phyloP scores from a whole-genome alignment of 2,888 invertebrate species.

The Sphaerophoria taeniata region DNA sequence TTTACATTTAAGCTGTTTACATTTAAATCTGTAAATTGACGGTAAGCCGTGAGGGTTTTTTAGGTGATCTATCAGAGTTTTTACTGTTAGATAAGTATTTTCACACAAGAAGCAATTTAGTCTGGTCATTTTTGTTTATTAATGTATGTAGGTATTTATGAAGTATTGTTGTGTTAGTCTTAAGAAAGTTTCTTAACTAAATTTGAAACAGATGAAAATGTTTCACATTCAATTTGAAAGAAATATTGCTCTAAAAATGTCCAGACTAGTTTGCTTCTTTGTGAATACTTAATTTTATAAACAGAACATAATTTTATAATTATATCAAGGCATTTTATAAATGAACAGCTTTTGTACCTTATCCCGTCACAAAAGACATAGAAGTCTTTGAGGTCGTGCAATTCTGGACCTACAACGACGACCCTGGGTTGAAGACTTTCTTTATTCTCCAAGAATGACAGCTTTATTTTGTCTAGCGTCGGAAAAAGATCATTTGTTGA shows the following conservation, averaged over 20 bases:
- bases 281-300: conserved; percentile 25
- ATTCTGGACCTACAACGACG: conserved; percentile 37
- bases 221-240: conserved; percentile 24
- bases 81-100: not conserved
- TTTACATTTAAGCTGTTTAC: not conserved
- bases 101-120: not conserved
- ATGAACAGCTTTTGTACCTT: conserved; percentile 43
- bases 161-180: not conserved
- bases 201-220: conserved; percentile 7
- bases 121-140: conserved; percentile 4
- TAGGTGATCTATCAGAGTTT: not conserved
- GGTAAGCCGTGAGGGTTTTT: not conserved
- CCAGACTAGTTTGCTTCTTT: conserved; percentile 33
- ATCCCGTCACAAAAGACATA: conserved; percentile 39
- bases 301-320: conserved; percentile 44
- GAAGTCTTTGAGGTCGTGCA: conserved; percentile 27
- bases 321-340: conserved; percentile 44
- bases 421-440: conserved; percentile 52
- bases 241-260: conserved; percentile 44
- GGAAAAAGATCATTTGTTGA: not conserved
- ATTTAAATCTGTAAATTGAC: not conserved
- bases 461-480: not conserved
- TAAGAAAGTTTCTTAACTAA: not conserved
- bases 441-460: not conserved
- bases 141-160: not conserved